phyloP scores from a whole-genome alignment of 2,113 vertebrate species.

The Bungarus multicinctus region DNA sequence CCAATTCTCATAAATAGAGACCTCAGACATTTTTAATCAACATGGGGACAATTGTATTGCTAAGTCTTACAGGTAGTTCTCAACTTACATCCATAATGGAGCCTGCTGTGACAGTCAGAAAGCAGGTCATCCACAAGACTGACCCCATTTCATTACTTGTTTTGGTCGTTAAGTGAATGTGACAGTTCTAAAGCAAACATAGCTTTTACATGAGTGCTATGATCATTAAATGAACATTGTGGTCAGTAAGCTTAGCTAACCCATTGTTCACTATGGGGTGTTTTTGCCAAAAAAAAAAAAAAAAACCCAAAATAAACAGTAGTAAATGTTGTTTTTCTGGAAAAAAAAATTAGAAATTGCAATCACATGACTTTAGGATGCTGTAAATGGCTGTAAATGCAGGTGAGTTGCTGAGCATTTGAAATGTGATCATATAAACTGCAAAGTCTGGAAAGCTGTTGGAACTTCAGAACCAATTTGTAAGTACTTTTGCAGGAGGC shows the following conservation, averaged over 20 bases:
- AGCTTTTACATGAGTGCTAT: background rate
- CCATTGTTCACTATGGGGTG: background rate
- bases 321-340: background rate
- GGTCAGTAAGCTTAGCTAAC: background rate
- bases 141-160: background rate
- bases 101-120: background rate
- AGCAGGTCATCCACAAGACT: background rate
- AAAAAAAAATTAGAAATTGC: background rate
- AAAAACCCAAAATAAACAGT: background rate
- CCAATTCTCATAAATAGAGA: background rate
- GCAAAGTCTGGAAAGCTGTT: background rate
- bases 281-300: background rate
- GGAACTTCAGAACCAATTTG: background rate
- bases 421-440: background rate
- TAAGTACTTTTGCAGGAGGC: background rate
- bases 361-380: background rate
- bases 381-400: background rate
- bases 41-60: background rate
- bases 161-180: background rate
- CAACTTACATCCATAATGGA: background rate
- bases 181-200: background rate
- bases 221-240: background rate
- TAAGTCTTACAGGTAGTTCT: background rate
- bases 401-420: background rate
- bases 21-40: background rate